A percentile compares a stretch with the other conserved stretches of the same genome.
These are phyloP conservation scores for Gonioctena quinquepunctata DNA, from an alignment of 1,140 invertebrate species.

Conservation along the genomic window DNA sequence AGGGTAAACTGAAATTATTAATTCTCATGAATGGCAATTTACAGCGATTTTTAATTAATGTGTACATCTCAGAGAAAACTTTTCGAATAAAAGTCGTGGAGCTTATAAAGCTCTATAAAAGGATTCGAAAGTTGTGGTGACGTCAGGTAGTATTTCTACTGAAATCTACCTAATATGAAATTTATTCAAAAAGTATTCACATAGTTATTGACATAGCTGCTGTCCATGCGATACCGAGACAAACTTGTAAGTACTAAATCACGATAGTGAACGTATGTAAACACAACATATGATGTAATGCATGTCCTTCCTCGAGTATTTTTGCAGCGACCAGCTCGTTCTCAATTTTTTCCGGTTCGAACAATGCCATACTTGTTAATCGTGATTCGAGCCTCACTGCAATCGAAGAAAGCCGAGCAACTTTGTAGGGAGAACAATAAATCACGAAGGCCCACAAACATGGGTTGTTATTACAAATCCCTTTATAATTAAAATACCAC, in stretches of 20 bases:
- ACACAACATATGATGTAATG: slow-evolving; percentile 6
- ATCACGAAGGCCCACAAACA: slow-evolving; percentile 26
- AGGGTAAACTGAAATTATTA: too few relatives aligned
- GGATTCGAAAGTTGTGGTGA: too few relatives aligned
- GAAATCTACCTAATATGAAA: too few relatives aligned
- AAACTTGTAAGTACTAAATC: neutral
- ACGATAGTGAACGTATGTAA: slow-evolving; percentile 8
- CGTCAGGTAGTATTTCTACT: too few relatives aligned
- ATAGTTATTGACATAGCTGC: too few relatives aligned
- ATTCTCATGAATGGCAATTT: too few relatives aligned
- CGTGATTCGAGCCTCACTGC: neutral
- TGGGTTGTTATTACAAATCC: slow-evolving; percentile 21
- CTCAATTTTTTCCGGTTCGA: neutral
- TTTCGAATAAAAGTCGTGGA: too few relatives aligned
- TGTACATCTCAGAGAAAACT: too few relatives aligned
- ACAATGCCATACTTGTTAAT: neutral
- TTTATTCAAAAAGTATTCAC: too few relatives aligned
- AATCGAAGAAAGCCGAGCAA: slow-evolving; percentile 8
- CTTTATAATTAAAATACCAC: slow-evolving; percentile 30
- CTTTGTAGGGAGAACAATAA: slow-evolving; percentile 26
- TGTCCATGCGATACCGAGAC: too few relatives aligned
- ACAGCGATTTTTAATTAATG: too few relatives aligned
- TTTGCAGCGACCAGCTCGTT: neutral
- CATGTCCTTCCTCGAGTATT: slow-evolving; percentile 1
- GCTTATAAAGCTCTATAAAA: too few relatives aligned